Conservation (phyloP, 2,888 invertebrate species). For the Idaea straminata region DNA sequence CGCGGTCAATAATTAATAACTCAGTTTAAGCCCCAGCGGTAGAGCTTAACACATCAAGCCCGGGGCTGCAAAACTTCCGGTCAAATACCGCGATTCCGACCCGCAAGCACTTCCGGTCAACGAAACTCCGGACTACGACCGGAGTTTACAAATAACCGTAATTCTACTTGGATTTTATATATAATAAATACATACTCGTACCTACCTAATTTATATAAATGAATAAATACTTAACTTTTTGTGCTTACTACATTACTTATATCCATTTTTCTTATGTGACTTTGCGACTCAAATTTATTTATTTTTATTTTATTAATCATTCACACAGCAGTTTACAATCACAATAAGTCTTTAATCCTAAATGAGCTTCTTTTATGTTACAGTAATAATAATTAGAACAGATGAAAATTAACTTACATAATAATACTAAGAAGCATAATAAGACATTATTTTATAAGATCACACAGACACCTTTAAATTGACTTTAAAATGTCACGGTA, state of each 20-base stretch:
- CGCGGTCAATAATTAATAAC: slow-evolving; percentile 73
- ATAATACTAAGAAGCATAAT: no score
- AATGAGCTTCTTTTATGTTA: no score
- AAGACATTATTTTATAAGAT: no score
- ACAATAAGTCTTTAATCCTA: no score
- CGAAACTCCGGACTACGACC: slow-evolving; percentile 57
- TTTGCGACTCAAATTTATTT: no score
- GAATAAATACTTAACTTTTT: neutral
- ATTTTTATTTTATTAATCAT: no score
- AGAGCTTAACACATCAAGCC: slow-evolving; percentile 70
- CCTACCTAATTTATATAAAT: slow-evolving; percentile 14
- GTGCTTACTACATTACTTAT: neutral
- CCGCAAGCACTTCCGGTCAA: slow-evolving; percentile 69
- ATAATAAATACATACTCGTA: neutral
- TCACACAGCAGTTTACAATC: no score
- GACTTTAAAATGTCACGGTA: slow-evolving; percentile 1
- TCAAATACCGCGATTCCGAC: slow-evolving; percentile 67
- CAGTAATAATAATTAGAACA: no score
- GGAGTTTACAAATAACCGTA: slow-evolving; percentile 45
- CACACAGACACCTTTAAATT: no score
- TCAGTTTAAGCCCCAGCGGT: slow-evolving; percentile 63
- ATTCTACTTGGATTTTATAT: slow-evolving; percentile 17
- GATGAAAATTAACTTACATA: no score
- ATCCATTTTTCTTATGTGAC: no score
- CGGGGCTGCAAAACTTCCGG: slow-evolving; percentile 68